Evolutionary conservation across 2,888 invertebrate species (phyloP).

Genomic region (Drosophila flavopinicola): DNA sequence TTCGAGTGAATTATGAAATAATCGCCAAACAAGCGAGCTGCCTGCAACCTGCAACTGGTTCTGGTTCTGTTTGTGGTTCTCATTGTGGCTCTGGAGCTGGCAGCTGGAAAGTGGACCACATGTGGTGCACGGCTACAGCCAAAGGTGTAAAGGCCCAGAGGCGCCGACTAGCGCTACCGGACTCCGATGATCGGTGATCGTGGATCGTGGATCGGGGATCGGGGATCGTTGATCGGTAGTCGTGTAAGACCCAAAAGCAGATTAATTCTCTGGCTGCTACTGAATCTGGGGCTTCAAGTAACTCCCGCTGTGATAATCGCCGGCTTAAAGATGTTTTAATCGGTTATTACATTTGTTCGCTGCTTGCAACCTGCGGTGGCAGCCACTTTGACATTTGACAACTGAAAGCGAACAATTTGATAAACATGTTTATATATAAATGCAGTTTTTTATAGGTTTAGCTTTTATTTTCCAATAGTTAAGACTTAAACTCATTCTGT

Average conservation of each 20-base stretch:
- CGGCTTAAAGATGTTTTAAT: constrained; percentile 81
- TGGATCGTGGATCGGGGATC: not conserved
- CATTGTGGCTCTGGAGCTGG: constrained; percentile 10
- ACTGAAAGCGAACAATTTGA: not conserved
- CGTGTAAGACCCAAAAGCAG: constrained; percentile 38
- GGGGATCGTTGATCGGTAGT: constrained; percentile 1
- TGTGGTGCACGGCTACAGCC: constrained; percentile 46
- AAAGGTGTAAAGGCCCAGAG: constrained; percentile 71
- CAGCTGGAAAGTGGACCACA: constrained; percentile 43
- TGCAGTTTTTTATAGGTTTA: no score
- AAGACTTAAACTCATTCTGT: no score
- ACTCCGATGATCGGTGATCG: not conserved
- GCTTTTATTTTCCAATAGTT: no score
- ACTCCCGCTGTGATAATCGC: constrained; percentile 83
- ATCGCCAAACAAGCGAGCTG: constrained; percentile 31
- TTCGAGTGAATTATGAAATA: constrained; percentile 74
- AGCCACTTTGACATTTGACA: constrained; percentile 9
- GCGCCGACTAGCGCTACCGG: constrained; percentile 65
- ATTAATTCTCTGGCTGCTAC: constrained; percentile 25
- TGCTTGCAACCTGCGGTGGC: constrained; percentile 21
- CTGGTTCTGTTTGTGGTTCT: no score
- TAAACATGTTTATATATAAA: no score
- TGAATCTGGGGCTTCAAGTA: constrained; percentile 20
- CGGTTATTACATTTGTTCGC: constrained; percentile 76
- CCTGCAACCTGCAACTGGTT: constrained; percentile 1